Evolutionary conservation across 2,113 vertebrate species (phyloP).

Genomic region (Lophotis ruficrista): DNA sequence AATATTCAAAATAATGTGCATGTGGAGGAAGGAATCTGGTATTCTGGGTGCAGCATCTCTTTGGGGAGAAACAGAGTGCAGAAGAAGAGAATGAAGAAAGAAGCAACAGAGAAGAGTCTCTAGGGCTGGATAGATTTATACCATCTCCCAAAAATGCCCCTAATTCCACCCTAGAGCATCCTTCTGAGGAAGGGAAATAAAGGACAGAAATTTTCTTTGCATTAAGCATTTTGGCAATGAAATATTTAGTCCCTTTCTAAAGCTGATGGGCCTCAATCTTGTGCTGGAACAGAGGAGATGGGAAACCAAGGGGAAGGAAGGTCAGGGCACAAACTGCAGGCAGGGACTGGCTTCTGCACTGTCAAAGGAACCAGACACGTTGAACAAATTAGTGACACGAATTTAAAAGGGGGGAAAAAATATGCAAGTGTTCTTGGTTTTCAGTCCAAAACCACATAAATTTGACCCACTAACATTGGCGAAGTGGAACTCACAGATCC

Average conservation of each 20-base stretch:
- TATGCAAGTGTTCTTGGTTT: background rate
- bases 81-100: background rate
- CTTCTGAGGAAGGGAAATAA: background rate
- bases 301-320: background rate
- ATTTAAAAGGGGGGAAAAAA: background rate
- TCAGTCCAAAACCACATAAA: background rate
- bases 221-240: background rate
- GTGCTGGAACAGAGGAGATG: background rate
- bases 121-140: background rate
- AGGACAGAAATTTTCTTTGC: background rate
- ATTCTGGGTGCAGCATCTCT: background rate
- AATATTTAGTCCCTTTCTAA: background rate
- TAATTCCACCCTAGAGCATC: background rate
- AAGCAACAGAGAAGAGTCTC: background rate
- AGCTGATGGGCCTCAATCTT: background rate
- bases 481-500: background rate
- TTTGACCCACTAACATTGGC: background rate
- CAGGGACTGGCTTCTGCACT: background rate
- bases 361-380: background rate
- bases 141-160: background rate
- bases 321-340: background rate
- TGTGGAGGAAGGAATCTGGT: background rate
- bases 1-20: background rate
- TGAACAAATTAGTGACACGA: background rate
- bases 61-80: background rate